phyloP scores from a whole-genome alignment of 2,113 vertebrate genomes.

The Choloepus hoffmanni region DNA sequence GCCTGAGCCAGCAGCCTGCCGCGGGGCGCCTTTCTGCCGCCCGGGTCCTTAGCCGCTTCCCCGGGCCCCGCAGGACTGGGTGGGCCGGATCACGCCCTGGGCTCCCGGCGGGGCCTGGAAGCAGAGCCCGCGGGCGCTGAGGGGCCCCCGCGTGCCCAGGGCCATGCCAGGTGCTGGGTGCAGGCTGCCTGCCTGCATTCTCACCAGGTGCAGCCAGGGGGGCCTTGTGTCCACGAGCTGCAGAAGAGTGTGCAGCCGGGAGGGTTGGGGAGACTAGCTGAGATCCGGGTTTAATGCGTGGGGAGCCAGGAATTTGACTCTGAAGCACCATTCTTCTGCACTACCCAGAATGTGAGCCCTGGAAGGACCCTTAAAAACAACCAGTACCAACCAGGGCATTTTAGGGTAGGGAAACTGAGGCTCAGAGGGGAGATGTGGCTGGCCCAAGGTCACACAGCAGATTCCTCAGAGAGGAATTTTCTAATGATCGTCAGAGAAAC shows the following conservation, averaged over 20 bases:
- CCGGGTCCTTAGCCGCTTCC: not conserved
- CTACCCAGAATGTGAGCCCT: not conserved
- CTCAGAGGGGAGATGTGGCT: not conserved
- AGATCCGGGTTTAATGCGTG: not conserved
- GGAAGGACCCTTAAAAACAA: not conserved
- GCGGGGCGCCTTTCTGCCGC: not conserved
- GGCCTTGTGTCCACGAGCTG: not conserved
- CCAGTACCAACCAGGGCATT: not conserved
- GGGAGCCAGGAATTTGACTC: not conserved
- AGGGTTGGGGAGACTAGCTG: not conserved
- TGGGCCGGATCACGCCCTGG: not conserved
- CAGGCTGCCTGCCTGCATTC: fast-evolving
- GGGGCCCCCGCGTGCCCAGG: not conserved
- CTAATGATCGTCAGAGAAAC: not conserved
- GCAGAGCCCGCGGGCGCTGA: not conserved
- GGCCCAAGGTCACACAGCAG: not conserved
- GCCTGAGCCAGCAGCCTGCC: not conserved
- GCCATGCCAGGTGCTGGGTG: fast-evolving
- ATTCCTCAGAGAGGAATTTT: not conserved
- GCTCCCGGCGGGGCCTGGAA: not conserved
- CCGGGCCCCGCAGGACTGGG: not conserved
- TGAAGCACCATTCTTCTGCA: not conserved
- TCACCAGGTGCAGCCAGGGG: fast-evolving
- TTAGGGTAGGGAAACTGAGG: not conserved
- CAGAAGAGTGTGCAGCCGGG: not conserved